Evolutionary conservation across 2,888 invertebrate species (phyloP), one percentile per base, ranked within the genome.

Genomic region (Athalia rosae): DNA sequence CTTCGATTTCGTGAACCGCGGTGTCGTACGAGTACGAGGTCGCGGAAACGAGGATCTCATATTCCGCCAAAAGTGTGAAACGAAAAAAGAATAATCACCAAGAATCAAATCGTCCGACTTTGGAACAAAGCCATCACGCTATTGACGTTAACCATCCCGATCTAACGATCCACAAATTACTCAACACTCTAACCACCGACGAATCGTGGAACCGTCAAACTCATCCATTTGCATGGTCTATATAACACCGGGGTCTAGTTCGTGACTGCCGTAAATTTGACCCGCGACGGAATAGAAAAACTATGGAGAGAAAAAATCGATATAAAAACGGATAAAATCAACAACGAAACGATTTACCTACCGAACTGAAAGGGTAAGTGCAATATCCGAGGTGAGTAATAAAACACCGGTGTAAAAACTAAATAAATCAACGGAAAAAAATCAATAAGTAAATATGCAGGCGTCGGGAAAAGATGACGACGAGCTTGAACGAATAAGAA

Each of bases 131-230:
- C 59, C 71, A 77, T 77, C 71, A 71, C 77, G 74, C 77, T 76
- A 79, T 79, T 78, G 53, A 76, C 64, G 61, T 67, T 78, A 80
- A 80, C 77, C 77, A 71, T 76, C 77, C 71, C 53, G 63, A 79
- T 78, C 67, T 80, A 79, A 80, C 79, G 63, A 79, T 78, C 28
- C 28, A 28, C 28, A 28, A 28, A 28, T 28, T 28, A 28, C 28
- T 28, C 28, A 28, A 28, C 28, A 28, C 71, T 59, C 64, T 76
- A 79, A 78, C 77, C 59, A 56, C 67, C 62, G 66, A 13, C 47
- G 73, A 73, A 74, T 41, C 73, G 73, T 61, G 45, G 58, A 61
- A 61, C 15, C 61, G 56, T 41, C 43, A n/a, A 69, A 69, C 69
- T 69, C 53, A 69, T 69, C 69, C 41, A 58, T 53, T 69, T 69